Evolutionary conservation across 2,888 invertebrate genomes (phyloP).

Genomic region (Hirtodrosophila confusa): DNA sequence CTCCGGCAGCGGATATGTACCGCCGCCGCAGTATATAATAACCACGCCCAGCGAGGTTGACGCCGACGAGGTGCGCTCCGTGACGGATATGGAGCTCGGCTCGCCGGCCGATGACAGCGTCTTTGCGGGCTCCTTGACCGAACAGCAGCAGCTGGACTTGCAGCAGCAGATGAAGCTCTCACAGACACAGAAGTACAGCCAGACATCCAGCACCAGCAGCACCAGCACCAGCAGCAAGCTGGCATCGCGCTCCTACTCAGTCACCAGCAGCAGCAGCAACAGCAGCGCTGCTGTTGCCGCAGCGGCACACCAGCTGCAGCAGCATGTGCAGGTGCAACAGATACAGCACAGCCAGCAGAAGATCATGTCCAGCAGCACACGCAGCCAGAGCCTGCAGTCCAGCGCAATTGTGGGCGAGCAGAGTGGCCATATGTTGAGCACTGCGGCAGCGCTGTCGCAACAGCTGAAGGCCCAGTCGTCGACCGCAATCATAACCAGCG

Average conservation of each 20-base stretch:
- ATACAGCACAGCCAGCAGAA: conserved; percentile 68
- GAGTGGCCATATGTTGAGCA: conserved; percentile 51
- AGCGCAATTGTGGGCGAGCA: conserved; percentile 74
- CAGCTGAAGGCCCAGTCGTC: conserved; percentile 84
- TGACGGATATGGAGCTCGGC: conserved; percentile 65
- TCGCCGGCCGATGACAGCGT: conserved; percentile 57
- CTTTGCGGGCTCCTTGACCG: conserved; percentile 31
- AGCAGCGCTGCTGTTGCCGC: conserved; percentile 35
- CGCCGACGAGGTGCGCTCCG: conserved; percentile 79
- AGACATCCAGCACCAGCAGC: conserved; percentile 55
- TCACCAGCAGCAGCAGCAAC: conserved; percentile 63
- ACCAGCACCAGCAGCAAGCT: conserved; percentile 64
- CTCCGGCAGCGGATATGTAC: conserved; percentile 34
- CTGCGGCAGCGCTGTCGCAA: conserved; percentile 84
- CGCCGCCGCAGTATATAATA: conserved; percentile 83
- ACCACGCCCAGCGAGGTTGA: conserved; percentile 83
- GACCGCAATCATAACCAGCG: conserved; percentile 81
- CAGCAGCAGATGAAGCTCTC: conserved; percentile 48
- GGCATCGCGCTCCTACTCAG: conserved; percentile 71
- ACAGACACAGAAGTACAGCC: conserved; percentile 58
- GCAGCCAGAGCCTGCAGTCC: conserved; percentile 83
- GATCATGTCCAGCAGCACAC: conserved; percentile 76
- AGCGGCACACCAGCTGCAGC: conserved; percentile 28
- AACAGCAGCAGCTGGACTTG: conserved; percentile 41
- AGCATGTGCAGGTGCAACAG: conserved; percentile 33